Evolutionary conservation across 2,888 invertebrate species (phyloP).

Genomic region (Didymodactylos carnosus): DNA sequence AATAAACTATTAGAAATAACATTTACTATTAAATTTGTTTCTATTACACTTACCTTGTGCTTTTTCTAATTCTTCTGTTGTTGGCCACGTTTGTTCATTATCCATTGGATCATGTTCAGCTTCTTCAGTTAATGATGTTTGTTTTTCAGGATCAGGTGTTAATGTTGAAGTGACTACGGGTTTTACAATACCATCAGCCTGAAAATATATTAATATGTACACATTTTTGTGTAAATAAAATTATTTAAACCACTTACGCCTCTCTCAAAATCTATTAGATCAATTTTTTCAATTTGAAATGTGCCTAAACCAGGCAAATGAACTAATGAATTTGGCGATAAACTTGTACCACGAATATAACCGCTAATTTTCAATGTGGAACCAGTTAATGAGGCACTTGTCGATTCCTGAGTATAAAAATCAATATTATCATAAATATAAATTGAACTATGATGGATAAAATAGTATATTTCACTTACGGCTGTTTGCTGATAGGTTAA

Average conservation of each 20-base stretch:
- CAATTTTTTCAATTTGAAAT: conserved; percentile 50
- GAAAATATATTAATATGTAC: conserved; percentile 32
- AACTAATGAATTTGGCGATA: conserved; percentile 67
- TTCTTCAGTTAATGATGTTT: conserved; percentile 54
- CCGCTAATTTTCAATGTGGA: conserved; percentile 53
- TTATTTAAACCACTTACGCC: neutral
- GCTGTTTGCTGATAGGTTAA: neutral
- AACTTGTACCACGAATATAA: conserved; percentile 57
- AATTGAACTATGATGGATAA: no score
- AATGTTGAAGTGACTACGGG: conserved; percentile 19
- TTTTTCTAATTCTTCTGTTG: conserved; percentile 62
- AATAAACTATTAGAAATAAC: neutral
- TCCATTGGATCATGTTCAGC: conserved; percentile 63
- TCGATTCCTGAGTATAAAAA: conserved; percentile 19
- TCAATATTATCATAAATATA: conserved; percentile 17
- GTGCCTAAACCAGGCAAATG: conserved; percentile 80
- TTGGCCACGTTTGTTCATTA: conserved; percentile 80
- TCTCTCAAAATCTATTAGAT: neutral
- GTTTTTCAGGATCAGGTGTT: conserved; percentile 23
- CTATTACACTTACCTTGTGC: conserved; percentile 39
- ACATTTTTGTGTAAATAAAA: conserved; percentile 42
- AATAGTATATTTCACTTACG: neutral
- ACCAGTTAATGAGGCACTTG: no score
- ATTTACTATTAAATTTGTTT: neutral
- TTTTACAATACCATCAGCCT: conserved; percentile 16